Evolutionary conservation across 2,113 vertebrate species (phyloP), one percentile per base, ranked within the genome.

Genomic region (Oryzias melastigma): DNA sequence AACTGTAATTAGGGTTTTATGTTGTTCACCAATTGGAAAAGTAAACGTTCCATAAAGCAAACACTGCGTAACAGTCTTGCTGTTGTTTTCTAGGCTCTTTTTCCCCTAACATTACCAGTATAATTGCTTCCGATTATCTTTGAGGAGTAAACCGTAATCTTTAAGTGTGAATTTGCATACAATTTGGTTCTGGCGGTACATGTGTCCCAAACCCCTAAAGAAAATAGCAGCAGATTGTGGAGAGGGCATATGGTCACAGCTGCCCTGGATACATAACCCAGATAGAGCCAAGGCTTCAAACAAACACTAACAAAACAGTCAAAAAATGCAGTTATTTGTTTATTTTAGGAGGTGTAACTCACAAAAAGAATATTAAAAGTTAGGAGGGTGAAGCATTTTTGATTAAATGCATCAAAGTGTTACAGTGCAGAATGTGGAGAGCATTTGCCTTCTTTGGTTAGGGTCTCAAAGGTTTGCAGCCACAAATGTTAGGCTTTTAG

Each of bases 241-340:
- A 35, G 35, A 12, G 35, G 76, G 68, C 76, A 84, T 85, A 65
- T 65, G 77, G 35, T 85, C 85, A 77, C 61, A 57, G 67, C 60
- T 83, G 78, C 76, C 77, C 80, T 78, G 70, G 75, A 85, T 79
- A 81, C 71, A 77, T 72, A 82, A 78, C 80, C 75, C 72, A 82
- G 71, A 82, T 80, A 65, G 80, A 81, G 77, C 69, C 71, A 64
- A 43, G 49, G 57, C 61, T n/a, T 49, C 69, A 73, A 50, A 47
- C 51, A 50, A 49, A 51, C 22, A 52, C 41, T 14, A n/a, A 52
- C 24, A 62, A 42, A 44, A 18, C 16, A 60, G 43, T 24, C 67
- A 48, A 49, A 68, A 35, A 12, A 8, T 3, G 35, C 35, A 35
- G 10, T 35, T 35, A 7, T 35, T 35, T 35, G 8, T 35, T 35